phyloP scores from a whole-genome alignment of 1,140 invertebrate genomes.

The Xylocopa sonorina region DNA sequence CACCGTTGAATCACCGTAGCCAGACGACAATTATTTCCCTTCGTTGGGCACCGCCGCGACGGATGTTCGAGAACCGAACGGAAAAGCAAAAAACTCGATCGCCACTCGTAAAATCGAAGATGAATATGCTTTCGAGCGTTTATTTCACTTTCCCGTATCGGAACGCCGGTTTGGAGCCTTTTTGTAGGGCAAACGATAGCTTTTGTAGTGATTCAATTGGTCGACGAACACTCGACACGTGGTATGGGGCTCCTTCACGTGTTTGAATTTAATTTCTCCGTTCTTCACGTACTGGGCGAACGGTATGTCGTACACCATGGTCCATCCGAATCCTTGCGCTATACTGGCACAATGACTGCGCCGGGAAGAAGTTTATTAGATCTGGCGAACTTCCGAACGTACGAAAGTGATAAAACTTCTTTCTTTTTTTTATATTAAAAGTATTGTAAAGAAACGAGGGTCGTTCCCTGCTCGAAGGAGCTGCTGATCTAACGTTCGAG shows the following conservation, averaged over 20 bases:
- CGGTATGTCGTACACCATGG: slow-evolving; percentile 61
- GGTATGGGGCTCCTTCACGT: slow-evolving; percentile 65
- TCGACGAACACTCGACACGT: slow-evolving; percentile 63
- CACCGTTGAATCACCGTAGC: not conserved
- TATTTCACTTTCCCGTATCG: not conserved
- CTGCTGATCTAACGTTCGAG: not conserved
- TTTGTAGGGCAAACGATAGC: slow-evolving; percentile 34
- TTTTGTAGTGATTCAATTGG: slow-evolving; percentile 45
- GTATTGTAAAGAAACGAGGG: not conserved
- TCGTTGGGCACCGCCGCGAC: too few relatives aligned
- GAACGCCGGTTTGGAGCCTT: too few relatives aligned
- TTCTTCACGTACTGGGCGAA: slow-evolving; percentile 64
- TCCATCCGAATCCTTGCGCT: slow-evolving; percentile 64
- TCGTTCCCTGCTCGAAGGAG: not conserved
- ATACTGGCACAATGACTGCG: slow-evolving; percentile 66
- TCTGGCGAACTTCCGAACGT: not conserved
- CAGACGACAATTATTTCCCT: slow-evolving; percentile 32
- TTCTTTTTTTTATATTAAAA: too few relatives aligned
- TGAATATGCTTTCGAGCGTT: too few relatives aligned
- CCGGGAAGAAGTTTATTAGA: slow-evolving; percentile 11
- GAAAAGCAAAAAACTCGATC: too few relatives aligned
- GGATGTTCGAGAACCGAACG: too few relatives aligned
- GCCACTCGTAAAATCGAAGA: too few relatives aligned
- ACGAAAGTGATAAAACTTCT: not conserved
- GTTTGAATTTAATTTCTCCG: slow-evolving; percentile 64